Percentiles rank a stretch among this genome's conserved stretches.
phyloP scores from a whole-genome alignment of 1,140 invertebrate species.

The Portunus trituberculatus region DNA sequence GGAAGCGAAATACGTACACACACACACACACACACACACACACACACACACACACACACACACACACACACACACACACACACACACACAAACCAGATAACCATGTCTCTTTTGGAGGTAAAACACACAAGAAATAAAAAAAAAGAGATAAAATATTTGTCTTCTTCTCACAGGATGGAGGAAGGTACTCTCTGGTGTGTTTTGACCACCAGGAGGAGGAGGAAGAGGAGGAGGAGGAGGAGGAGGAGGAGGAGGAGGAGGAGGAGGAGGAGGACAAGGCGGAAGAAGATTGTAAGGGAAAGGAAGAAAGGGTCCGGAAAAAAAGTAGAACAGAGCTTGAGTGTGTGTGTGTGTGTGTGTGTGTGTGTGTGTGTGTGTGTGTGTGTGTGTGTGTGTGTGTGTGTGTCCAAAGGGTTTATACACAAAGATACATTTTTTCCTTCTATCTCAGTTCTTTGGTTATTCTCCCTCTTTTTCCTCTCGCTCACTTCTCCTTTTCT shows the following conservation, averaged over 20 bases:
- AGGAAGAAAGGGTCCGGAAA: background rate
- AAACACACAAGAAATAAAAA: background rate
- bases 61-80: too few species aligned
- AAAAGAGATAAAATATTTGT: constrained; percentile 16
- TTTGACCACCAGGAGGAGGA: background rate
- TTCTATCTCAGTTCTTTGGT: background rate
- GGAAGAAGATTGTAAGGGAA: background rate
- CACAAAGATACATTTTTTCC: background rate
- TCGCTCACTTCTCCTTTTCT: background rate
- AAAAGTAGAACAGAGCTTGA: background rate
- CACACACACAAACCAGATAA: too few species aligned
- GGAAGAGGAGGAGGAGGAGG: constrained; percentile 36
- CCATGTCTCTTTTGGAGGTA: too few species aligned
- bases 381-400: constrained; percentile 40
- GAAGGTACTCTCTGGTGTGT: background rate
- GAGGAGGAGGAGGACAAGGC: constrained; percentile 18
- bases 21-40: too few species aligned
- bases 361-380: constrained; percentile 33
- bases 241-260: constrained; percentile 35
- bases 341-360: constrained; percentile 48
- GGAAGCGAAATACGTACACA: too few species aligned
- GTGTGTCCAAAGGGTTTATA: background rate
- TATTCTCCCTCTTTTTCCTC: background rate
- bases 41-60: too few species aligned
- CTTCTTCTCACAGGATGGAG: background rate